A percentile compares a stretch with the other conserved stretches of the same genome.
Conservation (phyloP, 2,888 invertebrate genomes). For the Erebia ligea region DNA sequence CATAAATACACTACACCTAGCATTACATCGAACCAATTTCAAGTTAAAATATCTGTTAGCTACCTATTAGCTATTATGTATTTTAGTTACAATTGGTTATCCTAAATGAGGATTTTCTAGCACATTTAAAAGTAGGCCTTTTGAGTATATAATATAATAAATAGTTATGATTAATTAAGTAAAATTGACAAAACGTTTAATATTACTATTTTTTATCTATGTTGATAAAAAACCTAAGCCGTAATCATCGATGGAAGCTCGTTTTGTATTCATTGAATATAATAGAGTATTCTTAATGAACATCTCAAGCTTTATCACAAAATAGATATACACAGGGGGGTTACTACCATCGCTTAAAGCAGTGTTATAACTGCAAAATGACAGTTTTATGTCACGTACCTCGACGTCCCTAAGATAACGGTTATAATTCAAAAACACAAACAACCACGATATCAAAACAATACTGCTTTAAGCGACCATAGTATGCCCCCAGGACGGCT, state of each 20-base stretch:
- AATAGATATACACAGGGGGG: too few species aligned
- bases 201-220: slow-evolving; percentile 16
- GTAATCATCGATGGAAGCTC: slow-evolving; percentile 28
- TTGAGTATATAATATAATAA: slow-evolving; percentile 3
- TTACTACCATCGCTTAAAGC: too few species aligned
- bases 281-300: slow-evolving; percentile 23
- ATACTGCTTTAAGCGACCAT: too few species aligned
- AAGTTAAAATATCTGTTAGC: slow-evolving; percentile 1
- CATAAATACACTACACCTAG: slow-evolving; percentile 12
- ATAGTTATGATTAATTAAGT: slow-evolving; percentile 17
- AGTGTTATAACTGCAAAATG: too few species aligned
- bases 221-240: slow-evolving; percentile 23
- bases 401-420: too few species aligned
- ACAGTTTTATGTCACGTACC: too few species aligned
- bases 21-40: slow-evolving; percentile 19
- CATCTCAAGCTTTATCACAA: slow-evolving; percentile 20
- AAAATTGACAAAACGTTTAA: slow-evolving; percentile 21
- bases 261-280: slow-evolving; percentile 23
- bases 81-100: slow-evolving; percentile 17
- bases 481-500: too few species aligned
- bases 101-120: slow-evolving; percentile 26
- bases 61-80: not conserved
- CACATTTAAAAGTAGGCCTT: slow-evolving; percentile 24
- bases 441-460: too few species aligned
- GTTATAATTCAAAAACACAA: too few species aligned